Conservation (phyloP, 2,888 invertebrate genomes). For the Pilophorus perplexus region DNA sequence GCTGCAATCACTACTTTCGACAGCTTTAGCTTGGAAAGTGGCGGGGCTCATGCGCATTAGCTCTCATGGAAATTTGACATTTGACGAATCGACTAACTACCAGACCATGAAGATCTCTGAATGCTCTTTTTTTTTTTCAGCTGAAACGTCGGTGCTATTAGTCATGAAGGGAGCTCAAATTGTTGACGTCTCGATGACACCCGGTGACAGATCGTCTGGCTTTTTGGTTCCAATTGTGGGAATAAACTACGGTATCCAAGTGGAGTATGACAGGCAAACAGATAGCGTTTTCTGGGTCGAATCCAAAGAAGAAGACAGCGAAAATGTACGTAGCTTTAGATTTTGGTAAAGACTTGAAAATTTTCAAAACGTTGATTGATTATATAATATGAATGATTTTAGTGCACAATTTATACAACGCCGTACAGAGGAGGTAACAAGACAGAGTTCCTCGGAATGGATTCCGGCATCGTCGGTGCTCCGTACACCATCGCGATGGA, state of each 20-base stretch:
- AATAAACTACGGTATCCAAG: slow-evolving; percentile 78
- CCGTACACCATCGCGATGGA: slow-evolving; percentile 92
- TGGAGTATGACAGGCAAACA: slow-evolving; percentile 87
- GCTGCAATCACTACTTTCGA: no score
- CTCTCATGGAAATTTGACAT: no score
- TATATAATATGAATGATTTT: slow-evolving; percentile 43
- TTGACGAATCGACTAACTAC: no score
- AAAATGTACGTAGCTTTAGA: slow-evolving; percentile 51
- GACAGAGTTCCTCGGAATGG: slow-evolving; percentile 75
- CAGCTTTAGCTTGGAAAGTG: no score
- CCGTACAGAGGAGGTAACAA: slow-evolving; percentile 82
- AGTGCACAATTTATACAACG: slow-evolving; percentile 82
- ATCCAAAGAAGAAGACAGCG: slow-evolving; percentile 66
- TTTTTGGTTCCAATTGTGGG: slow-evolving; percentile 85
- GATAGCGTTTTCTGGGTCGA: slow-evolving; percentile 86
- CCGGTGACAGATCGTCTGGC: slow-evolving; percentile 72
- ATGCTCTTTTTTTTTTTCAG: slow-evolving; percentile 53
- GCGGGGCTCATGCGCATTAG: no score
- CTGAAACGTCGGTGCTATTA: slow-evolving; percentile 85
- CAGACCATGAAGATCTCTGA: no score
- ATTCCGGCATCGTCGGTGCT: slow-evolving; percentile 84
- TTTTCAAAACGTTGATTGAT: background rate
- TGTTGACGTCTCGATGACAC: slow-evolving; percentile 74
- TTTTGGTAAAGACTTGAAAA: background rate
- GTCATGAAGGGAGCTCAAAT: slow-evolving; percentile 86